Conservation (phyloP, 1,140 invertebrate species). For the Holotrichia oblita region DNA sequence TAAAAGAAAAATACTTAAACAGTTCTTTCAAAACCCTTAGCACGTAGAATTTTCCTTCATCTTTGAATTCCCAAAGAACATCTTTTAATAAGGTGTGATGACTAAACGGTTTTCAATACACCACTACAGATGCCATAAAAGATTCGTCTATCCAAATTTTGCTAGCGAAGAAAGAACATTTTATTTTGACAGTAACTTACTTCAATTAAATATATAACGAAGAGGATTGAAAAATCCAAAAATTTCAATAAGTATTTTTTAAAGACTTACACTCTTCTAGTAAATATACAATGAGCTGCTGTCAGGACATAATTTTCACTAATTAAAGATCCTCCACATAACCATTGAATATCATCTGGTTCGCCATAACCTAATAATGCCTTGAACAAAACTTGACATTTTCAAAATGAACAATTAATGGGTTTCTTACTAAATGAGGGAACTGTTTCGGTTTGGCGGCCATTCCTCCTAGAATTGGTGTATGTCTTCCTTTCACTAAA, state of each 20-base stretch:
- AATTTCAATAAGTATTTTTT: background rate
- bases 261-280: background rate
- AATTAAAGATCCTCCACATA: background rate
- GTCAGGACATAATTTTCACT: background rate
- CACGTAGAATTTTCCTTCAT: no score
- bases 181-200: no score
- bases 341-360: background rate
- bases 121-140: no score
- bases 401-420: background rate
- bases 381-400: background rate
- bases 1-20: no score
- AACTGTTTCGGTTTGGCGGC: background rate
- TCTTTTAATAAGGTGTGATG: no score
- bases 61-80: no score
- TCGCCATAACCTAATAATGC: background rate
- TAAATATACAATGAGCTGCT: background rate
- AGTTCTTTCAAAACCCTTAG: no score
- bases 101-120: no score
- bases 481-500: background rate
- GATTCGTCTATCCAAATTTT: no score
- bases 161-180: no score
- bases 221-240: no score
- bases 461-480: slow-evolving; percentile 5
- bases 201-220: no score
- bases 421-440: slow-evolving; percentile 14